Conservation (phyloP, 1,140 invertebrate species). For the Holotrichia oblita region DNA sequence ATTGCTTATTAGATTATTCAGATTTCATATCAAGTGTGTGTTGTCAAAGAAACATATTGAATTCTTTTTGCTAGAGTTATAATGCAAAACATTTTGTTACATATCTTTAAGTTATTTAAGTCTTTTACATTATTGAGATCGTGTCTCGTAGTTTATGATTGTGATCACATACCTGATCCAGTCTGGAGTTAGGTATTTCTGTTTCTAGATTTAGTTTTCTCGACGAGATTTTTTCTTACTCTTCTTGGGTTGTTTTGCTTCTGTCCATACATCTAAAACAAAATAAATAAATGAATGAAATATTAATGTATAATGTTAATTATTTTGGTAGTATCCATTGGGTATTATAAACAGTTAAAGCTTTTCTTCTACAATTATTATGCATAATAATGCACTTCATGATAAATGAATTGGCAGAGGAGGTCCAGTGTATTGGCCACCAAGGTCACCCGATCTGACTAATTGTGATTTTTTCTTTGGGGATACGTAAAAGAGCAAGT, state of each 20-base stretch:
- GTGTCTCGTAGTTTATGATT: conserved; percentile 46
- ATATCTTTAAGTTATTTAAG: conserved; percentile 40
- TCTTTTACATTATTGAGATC: conserved; percentile 47
- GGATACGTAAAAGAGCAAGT: too few relatives aligned
- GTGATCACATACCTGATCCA: conserved; percentile 49
- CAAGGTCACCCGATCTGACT: too few relatives aligned
- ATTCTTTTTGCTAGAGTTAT: not conserved
- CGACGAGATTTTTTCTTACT: conserved; percentile 59
- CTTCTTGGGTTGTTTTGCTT: conserved; percentile 58
- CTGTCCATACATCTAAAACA: conserved; percentile 57
- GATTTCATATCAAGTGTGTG: not conserved
- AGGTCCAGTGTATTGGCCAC: too few relatives aligned
- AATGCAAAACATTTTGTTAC: conserved; percentile 15
- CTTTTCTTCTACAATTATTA: too few relatives aligned
- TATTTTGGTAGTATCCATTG: too few relatives aligned
- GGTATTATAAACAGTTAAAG: too few relatives aligned
- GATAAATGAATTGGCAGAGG: too few relatives aligned
- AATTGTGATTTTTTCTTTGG: too few relatives aligned
- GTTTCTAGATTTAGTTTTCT: conserved; percentile 53
- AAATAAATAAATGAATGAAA: too few relatives aligned
- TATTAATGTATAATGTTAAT: not conserved
- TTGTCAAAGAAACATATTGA: conserved; percentile 22
- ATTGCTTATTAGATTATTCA: conserved; percentile 7
- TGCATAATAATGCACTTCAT: too few relatives aligned
- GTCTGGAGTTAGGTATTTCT: conserved; percentile 31